Percentiles rank a stretch among this genome's conserved stretches.
These are phyloP conservation scores for Drosophila funebris DNA, from an alignment of 1,140 invertebrate genomes.

Conservation along the genomic window DNA sequence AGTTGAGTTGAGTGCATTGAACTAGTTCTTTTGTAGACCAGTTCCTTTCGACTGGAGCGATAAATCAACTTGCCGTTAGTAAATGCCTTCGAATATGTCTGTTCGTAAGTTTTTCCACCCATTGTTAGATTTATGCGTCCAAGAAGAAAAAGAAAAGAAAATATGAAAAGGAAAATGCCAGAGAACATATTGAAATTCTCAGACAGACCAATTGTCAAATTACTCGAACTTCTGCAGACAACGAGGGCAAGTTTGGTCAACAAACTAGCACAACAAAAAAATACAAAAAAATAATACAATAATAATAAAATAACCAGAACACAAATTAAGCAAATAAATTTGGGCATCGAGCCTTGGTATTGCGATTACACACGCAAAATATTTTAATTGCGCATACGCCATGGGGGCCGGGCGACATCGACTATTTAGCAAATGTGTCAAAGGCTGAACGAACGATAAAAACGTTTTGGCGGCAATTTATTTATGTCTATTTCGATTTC, in stretches of 20 bases:
- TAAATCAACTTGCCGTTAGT: slow-evolving; percentile 33
- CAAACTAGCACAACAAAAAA: slow-evolving; percentile 14
- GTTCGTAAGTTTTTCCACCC: slow-evolving; percentile 44
- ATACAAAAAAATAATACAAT: too few relatives aligned
- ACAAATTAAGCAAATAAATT: slow-evolving; percentile 46
- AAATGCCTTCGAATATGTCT: slow-evolving; percentile 43
- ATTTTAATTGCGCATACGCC: slow-evolving; percentile 77
- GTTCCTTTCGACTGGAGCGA: background rate
- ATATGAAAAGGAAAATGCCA: slow-evolving; percentile 58
- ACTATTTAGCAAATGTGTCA: slow-evolving; percentile 68
- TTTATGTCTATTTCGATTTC: slow-evolving; percentile 63
- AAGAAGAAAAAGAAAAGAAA: background rate
- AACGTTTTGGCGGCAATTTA: slow-evolving; percentile 71
- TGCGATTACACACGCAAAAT: slow-evolving; percentile 32
- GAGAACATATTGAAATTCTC: slow-evolving; percentile 72
- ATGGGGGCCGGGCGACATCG: slow-evolving; percentile 25
- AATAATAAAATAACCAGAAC: too few relatives aligned
- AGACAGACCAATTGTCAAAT: slow-evolving; percentile 71
- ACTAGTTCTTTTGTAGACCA: slow-evolving; percentile 11
- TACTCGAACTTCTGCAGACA: slow-evolving; percentile 7
- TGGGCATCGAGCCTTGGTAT: slow-evolving; percentile 15
- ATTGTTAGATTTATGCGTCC: slow-evolving; percentile 55
- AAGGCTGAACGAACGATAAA: slow-evolving; percentile 66
- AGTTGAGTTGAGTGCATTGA: slow-evolving; percentile 14
- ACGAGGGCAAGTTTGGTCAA: slow-evolving; percentile 4